Percentiles rank a stretch among this genome's conserved stretches.
These are phyloP conservation scores for Campylomormyrus numenius DNA, from an alignment of 2,113 vertebrate species.

Conservation along the genomic window DNA sequence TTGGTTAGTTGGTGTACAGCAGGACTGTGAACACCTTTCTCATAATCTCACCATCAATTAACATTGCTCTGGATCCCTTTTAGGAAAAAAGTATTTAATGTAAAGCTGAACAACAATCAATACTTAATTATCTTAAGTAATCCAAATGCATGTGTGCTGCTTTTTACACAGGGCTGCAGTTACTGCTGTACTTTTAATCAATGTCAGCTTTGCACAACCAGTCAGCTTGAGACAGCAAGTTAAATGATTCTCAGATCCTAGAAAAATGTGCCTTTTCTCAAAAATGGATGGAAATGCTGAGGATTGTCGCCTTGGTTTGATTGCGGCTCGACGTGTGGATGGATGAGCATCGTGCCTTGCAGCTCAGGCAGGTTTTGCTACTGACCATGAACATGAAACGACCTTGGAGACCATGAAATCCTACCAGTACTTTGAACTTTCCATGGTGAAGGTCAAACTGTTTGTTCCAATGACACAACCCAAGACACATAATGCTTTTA, in stretches of 20 bases:
- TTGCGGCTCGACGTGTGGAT: background rate
- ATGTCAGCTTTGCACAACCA: background rate
- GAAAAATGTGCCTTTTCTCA: background rate
- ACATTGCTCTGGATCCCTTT: background rate
- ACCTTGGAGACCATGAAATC: background rate
- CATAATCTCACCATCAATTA: background rate
- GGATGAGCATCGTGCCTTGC: background rate
- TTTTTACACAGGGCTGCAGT: background rate
- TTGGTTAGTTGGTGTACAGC: background rate
- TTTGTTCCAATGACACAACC: background rate
- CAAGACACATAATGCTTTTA: background rate
- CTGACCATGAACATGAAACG: background rate
- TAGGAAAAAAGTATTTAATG: background rate
- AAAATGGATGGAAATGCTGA: background rate
- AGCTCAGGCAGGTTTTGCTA: background rate
- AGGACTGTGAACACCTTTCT: background rate
- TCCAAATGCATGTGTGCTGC: background rate
- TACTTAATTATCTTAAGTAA: conserved; percentile 4
- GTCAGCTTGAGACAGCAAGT: background rate
- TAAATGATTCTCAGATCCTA: background rate
- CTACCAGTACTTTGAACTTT: background rate
- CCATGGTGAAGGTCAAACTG: background rate
- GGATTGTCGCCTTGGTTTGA: background rate
- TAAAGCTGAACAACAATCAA: background rate
- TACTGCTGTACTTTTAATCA: background rate